Base-by-base conservation (phyloP, 2,888 invertebrate genomes). In the Tenodera sinensis region DNA sequence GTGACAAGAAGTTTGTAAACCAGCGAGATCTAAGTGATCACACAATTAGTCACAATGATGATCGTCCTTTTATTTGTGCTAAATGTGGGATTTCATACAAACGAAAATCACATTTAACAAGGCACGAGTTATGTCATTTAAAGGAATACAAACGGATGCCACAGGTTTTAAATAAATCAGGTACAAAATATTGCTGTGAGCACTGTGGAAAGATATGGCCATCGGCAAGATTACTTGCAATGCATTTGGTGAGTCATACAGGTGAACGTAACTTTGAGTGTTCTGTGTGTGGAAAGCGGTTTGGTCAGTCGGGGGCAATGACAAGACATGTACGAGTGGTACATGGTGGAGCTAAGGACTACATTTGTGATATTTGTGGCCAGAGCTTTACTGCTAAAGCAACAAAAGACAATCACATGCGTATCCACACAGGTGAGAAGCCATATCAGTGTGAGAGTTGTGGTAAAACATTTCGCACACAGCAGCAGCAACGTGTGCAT, bases 251-350 rank as follows among this genome's bases (percentile, higher is more conserved):
- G 90, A 93, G 93, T 84, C 93, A 93, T 87, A 92, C 92, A 14
- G 96, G 96, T 2, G 96, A 96, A 92, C 93, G 95, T 85, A 95
- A 96, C 1, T 96, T 95, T 92, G 95, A 95, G 3, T 96, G 96
- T 91, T 95, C 96, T 92, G 92, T 95, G 34, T 96, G 96, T 92
- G 96, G 96, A 6, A 95, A 95, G 91, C 95, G 95, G 91, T 96
- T 96, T 93, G 94, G 95, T 25, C 95, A 95, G 27, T 94, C 95
- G 71, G 95, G 95, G 91, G 90, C 90, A 2, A 54, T 90, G 47
- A 28, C 84, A 28, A 88, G 90, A 28, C 90, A 90, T 42, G 42
- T 87, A 4, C 82, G 54, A 28, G 84, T 85, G 8, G 88, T 90
- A 28, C 90, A 90, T 83, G 84, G 71, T 30, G 89, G 89, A 25